phyloP scores from a whole-genome alignment of 2,888 invertebrate species.

The Brenthis daphne region DNA sequence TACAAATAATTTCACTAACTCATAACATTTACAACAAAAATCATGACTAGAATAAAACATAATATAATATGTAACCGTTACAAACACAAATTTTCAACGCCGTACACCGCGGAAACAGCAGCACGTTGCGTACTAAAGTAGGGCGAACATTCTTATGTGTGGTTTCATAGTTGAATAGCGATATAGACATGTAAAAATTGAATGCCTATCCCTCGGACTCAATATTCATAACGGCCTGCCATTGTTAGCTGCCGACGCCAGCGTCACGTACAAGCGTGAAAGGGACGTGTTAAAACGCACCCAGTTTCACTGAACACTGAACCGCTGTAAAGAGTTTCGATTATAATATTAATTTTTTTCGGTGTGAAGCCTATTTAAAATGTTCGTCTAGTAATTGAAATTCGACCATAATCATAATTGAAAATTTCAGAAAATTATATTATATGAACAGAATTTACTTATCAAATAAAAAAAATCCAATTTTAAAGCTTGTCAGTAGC shows the following conservation, averaged over 20 bases:
- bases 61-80: constrained; percentile 30
- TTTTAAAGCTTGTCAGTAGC: too few species aligned
- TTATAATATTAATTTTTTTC: constrained; percentile 36
- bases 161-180: constrained; percentile 49
- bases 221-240: constrained; percentile 76
- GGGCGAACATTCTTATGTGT: constrained; percentile 55
- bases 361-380: constrained; percentile 45
- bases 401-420: too few species aligned
- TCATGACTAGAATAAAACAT: constrained; percentile 1
- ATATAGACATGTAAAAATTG: constrained; percentile 59
- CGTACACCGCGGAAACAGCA: constrained; percentile 50
- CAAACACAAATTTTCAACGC: constrained; percentile 54
- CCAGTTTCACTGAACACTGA: constrained; percentile 58
- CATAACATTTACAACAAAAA: neutral
- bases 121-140: constrained; percentile 53
- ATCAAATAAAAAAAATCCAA: too few species aligned
- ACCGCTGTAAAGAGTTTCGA: constrained; percentile 44
- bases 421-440: too few species aligned
- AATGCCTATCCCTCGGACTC: constrained; percentile 61
- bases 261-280: constrained; percentile 70
- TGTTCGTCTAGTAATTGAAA: too few species aligned
- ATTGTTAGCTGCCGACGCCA: constrained; percentile 71
- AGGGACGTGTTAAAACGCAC: constrained; percentile 68
- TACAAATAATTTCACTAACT: too few species aligned
- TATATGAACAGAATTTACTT: too few species aligned